These are phyloP conservation scores for Oscheius onirici DNA, from an alignment of 2,888 invertebrate species.

Conservation along the genomic window DNA sequence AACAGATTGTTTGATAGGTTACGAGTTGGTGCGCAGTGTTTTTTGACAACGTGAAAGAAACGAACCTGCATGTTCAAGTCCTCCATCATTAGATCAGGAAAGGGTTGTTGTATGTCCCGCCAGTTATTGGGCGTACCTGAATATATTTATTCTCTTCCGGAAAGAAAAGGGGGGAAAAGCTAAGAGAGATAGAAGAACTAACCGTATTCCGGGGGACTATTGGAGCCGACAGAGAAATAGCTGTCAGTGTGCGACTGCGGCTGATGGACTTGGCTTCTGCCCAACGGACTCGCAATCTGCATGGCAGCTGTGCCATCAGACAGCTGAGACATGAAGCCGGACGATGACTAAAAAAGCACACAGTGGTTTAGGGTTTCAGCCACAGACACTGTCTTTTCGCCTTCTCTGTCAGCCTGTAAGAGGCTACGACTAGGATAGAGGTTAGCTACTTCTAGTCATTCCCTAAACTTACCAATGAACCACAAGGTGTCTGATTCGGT, in stretches of 20 bases:
- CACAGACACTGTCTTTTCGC: background rate
- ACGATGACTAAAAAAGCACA: constrained; percentile 47
- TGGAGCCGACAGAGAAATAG: constrained; percentile 57
- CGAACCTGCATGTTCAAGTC: constrained; percentile 59
- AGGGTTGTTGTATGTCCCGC: constrained; percentile 40
- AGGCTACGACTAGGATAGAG: background rate
- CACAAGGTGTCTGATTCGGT: constrained; percentile 67
- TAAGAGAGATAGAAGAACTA: constrained; percentile 19
- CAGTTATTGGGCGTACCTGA: constrained; percentile 34
- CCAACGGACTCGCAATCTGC: constrained; percentile 63
- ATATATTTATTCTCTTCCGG: background rate
- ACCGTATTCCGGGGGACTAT: constrained; percentile 58
- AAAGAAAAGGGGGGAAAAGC: background rate
- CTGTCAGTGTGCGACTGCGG: constrained; percentile 41
- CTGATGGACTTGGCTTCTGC: constrained; percentile 11
- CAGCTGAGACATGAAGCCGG: constrained; percentile 67
- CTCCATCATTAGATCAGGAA: constrained; percentile 67
- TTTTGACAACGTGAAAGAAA: background rate
- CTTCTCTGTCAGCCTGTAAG: background rate
- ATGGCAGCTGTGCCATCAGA: constrained; percentile 68
- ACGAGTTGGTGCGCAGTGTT: too few species aligned
- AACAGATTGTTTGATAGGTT: too few species aligned
- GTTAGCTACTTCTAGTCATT: background rate
- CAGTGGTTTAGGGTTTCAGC: constrained; percentile 19
- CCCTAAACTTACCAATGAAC: constrained; percentile 51